Conservation (phyloP, 2,888 invertebrate species). For the Horisme vitalbata region DNA sequence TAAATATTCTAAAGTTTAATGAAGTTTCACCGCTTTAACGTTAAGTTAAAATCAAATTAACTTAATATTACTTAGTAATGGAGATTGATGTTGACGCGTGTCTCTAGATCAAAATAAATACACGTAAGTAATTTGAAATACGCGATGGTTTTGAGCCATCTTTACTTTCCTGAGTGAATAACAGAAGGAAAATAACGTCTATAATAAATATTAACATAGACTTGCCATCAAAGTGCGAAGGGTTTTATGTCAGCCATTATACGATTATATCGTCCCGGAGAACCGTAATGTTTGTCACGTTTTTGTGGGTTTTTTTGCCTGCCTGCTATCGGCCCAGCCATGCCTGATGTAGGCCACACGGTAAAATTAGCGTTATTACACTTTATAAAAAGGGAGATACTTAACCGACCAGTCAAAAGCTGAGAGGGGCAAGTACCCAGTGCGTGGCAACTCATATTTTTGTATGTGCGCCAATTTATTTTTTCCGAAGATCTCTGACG, state of each 20-base stretch:
- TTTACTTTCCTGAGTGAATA: conserved; percentile 11
- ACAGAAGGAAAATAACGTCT: conserved; percentile 15
- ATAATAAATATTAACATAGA: conserved; percentile 23
- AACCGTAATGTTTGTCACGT: conserved; percentile 25
- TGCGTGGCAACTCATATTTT: conserved; percentile 1
- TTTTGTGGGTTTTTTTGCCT: conserved; percentile 37
- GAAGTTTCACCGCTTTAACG: conserved; percentile 29
- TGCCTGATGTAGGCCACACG: conserved; percentile 44
- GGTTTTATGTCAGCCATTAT: conserved; percentile 26
- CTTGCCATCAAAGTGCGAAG: conserved; percentile 20
- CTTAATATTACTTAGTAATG: conserved; percentile 37
- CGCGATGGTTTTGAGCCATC: conserved; percentile 7
- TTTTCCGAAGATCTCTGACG: conserved; percentile 9
- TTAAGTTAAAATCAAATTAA: conserved; percentile 37
- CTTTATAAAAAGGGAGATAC: conserved; percentile 38
- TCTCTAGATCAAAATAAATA: conserved; percentile 4
- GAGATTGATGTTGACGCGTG: conserved; percentile 23
- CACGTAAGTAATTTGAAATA: conserved; percentile 8
- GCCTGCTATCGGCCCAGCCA: conserved; percentile 24
- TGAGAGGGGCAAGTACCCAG: background rate
- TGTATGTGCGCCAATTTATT: conserved; percentile 17
- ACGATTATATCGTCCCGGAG: conserved; percentile 29
- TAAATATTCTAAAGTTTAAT: conserved; percentile 39
- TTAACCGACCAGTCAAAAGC: conserved; percentile 9
- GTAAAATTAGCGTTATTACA: conserved; percentile 55